Conservation (phyloP, 2,797 vertebrate genomes). For the Lacerta bilineata region DNA sequence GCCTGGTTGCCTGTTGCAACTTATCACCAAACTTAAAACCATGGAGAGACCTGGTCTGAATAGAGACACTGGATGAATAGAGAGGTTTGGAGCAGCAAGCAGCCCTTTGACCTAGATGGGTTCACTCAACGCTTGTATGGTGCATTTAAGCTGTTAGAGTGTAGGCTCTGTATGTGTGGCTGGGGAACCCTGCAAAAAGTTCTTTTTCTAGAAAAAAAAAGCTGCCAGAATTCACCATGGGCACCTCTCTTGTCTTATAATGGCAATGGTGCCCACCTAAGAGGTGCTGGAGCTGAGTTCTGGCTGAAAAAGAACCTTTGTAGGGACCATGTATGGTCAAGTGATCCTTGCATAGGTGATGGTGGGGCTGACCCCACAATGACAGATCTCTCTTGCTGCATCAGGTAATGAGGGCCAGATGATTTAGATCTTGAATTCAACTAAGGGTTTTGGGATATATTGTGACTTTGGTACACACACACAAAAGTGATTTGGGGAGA, state of each 20-base stretch:
- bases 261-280: no score
- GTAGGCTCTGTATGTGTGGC: neutral
- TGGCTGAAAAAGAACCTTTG: no score
- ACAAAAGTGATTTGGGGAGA: neutral
- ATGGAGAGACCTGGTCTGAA: no score
- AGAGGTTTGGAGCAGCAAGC: neutral
- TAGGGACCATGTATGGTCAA: neutral
- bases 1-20: no score
- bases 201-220: no score
- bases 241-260: no score
- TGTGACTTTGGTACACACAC: neutral
- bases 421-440: conserved; percentile 23
- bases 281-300: no score
- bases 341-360: neutral
- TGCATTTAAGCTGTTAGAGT: neutral
- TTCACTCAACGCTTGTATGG: no score
- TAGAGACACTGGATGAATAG: no score
- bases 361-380: neutral
- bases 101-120: neutral
- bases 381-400: neutral
- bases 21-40: no score
- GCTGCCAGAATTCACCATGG: no score
- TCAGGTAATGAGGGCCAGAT: neutral
- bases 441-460: conserved; percentile 14
- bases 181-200: neutral